Base-by-base conservation (phyloP, 64 coral and sea anemone species). In the Pocillopora damicornis region DNA sequence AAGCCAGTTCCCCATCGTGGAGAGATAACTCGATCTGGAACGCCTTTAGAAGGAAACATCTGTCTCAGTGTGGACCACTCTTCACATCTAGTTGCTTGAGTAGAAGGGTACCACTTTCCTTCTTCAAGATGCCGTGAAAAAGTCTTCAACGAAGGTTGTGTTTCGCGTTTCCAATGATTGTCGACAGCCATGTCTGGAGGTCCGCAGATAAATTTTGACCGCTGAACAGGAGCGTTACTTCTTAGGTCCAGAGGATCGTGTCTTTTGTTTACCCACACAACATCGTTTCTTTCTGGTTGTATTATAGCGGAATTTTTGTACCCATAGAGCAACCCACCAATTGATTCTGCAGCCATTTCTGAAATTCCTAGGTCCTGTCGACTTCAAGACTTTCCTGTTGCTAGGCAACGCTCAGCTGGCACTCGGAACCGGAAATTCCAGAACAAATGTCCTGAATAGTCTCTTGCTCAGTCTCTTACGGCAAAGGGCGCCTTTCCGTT, bases 31-130 rank as follows among this genome's bases (percentile, higher is more conserved):
- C 90, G 77, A 11, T 81, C 22, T 4, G 88, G 93, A 15, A 90
- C 73, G 0, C 97, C 97, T 92, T 88, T 90, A 0, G 97, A 99
- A 59, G 97, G 97, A 38, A 99, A 42, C 0, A 92, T 91, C 83
- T 99, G 97, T 45, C 97, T 83, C 26, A 99, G 91, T 8, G 97
- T 99, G 13, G 97, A 99, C 97, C 97, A 99, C 60, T 99, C 93
- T 79, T 95, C 90, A 67, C 97, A 99, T 82, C 97, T 75, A 17
- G 93, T 93, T 57, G 93, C 93, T 88, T 93, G 97, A 14, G 91
- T 82, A 15, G 90, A 95, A 61, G 93, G 88, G 73, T 94, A 93
- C 93, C 93, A 95, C 79, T 75, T 90, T 58, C 88, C 83, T 71
- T 99, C 97, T 91, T 99, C 97, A 34, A 95, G 76, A 80, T 99